These are phyloP conservation scores for Tenrec ecaudatus DNA, from an alignment of 2,113 vertebrate species.

Conservation along the genomic window DNA sequence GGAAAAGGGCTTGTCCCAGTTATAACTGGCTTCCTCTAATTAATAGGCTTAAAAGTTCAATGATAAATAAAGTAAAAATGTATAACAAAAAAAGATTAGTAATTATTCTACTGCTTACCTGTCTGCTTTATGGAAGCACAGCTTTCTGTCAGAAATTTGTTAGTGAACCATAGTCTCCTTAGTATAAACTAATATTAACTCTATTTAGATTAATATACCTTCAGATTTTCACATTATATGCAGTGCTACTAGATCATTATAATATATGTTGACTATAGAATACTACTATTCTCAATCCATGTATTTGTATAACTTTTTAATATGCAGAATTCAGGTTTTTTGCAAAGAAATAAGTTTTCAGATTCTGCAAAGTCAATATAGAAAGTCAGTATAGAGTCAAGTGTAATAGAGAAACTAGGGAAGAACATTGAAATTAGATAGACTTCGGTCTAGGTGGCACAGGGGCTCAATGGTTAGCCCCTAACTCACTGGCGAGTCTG, in stretches of 20 bases:
- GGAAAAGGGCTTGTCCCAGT: slow-evolving; percentile 59
- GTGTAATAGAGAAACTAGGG: neutral
- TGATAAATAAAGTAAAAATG: slow-evolving; percentile 4
- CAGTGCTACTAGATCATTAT: neutral
- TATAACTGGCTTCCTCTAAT: slow-evolving; percentile 46
- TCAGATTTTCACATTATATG: slow-evolving; percentile 6
- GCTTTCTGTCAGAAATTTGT: neutral
- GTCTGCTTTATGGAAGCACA: neutral
- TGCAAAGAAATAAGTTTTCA: neutral
- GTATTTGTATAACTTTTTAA: neutral
- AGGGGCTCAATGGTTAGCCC: neutral
- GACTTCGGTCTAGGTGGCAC: neutral
- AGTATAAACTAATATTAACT: neutral
- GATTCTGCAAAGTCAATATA: neutral
- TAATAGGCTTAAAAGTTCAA: slow-evolving; percentile 5
- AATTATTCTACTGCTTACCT: neutral
- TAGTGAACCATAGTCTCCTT: neutral
- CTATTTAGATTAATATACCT: neutral
- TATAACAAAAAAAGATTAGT: neutral
- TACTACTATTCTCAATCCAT: too few relatives aligned
- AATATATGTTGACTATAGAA: neutral
- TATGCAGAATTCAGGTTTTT: neutral
- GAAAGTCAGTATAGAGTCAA: neutral
- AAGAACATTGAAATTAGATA: neutral
- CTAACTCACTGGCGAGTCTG: neutral